These are phyloP conservation scores for Idris sp. DNA, from an alignment of 1,140 invertebrate species.

Conservation along the genomic window DNA sequence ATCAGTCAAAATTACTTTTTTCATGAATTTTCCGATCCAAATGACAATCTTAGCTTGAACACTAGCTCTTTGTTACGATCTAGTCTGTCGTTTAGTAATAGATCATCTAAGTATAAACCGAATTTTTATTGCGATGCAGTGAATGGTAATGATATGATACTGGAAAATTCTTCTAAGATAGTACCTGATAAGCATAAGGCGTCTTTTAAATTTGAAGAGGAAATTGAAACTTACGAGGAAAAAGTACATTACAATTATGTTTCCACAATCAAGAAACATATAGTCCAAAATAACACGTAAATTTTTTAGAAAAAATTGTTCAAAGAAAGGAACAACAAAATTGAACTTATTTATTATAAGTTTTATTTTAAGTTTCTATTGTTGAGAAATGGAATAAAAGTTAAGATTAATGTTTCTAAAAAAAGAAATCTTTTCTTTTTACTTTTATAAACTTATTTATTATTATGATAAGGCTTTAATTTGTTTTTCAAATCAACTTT, in stretches of 20 bases:
- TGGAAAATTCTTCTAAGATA: conserved; percentile 13
- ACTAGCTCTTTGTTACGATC: conserved; percentile 47
- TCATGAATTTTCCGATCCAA: conserved; percentile 33
- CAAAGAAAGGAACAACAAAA: too few species aligned
- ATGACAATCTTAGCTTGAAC: conserved; percentile 39
- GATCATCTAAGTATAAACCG: conserved; percentile 11
- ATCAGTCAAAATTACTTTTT: conserved; percentile 66
- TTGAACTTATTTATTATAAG: too few species aligned
- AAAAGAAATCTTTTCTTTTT: too few species aligned
- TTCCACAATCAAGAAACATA: conserved; percentile 62
- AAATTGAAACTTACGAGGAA: conserved; percentile 35
- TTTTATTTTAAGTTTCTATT: too few species aligned
- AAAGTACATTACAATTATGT: conserved; percentile 60
- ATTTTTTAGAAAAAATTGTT: too few species aligned
- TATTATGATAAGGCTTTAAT: too few species aligned
- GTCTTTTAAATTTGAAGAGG: conserved; percentile 10
- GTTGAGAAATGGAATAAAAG: too few species aligned
- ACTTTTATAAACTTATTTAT: too few species aligned
- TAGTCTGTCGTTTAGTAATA: conserved; percentile 40
- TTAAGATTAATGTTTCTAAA: too few species aligned
- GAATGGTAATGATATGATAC: conserved; percentile 12
- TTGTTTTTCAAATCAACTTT: too few species aligned
- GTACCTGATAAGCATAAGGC: conserved; percentile 42
- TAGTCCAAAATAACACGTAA: conserved; percentile 18
- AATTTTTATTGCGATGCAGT: conserved; percentile 30